Evolutionary conservation across 2,113 vertebrate genomes (phyloP), one percentile per base, ranked within the genome.

Genomic region (Trochalopteron elliotii): DNA sequence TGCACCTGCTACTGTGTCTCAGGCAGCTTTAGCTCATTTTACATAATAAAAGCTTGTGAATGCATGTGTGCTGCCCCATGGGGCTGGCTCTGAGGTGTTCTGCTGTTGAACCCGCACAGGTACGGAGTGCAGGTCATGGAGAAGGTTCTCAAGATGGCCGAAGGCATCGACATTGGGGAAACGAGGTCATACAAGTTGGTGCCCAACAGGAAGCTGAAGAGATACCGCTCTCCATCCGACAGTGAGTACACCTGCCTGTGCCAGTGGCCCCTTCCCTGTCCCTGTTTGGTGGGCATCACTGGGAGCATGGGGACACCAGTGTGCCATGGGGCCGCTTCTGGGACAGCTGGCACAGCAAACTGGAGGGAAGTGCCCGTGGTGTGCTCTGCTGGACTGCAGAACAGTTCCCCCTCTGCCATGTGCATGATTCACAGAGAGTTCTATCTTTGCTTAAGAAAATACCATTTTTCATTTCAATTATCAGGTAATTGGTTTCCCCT

Each of bases 101-200:
- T 97, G 89, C 56, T 83, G 37, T 95, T 96, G 74, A 64, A 79
- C 93, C 83, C 92, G 61, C 52, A 5, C 97, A 99, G 99, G 63
- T 99, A 99, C 60, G 98, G 98, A 78, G 94, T 97, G 87, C 98
- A 97, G 97, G 95, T 99, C 97, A 99, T 98, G 98, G 97, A 99
- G 96, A 99, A 97, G 96, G 98, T 98, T 93, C 98, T 98, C 96
- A 98, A 98, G 94, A 99, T 99, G 99, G 99, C 98, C 35, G 98
- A 99, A 97, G 98, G 99, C 96, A 99, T 98, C 60, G 97, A 98
- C 96, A 94, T 98, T 37, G 99, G 98, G 72, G 99, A 99, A 86
- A 98, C 97, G 97, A 98, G 98, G 89, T 98, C 98, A 3, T 99
- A 98, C 76, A 98, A 99, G 95, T 81, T 98, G 83, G 98, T 98